A percentile compares a stretch with the other conserved stretches of the same genome.
These are phyloP conservation scores for Hippocampus zosterae DNA, from an alignment of 2,113 vertebrate species.

Conservation along the genomic window DNA sequence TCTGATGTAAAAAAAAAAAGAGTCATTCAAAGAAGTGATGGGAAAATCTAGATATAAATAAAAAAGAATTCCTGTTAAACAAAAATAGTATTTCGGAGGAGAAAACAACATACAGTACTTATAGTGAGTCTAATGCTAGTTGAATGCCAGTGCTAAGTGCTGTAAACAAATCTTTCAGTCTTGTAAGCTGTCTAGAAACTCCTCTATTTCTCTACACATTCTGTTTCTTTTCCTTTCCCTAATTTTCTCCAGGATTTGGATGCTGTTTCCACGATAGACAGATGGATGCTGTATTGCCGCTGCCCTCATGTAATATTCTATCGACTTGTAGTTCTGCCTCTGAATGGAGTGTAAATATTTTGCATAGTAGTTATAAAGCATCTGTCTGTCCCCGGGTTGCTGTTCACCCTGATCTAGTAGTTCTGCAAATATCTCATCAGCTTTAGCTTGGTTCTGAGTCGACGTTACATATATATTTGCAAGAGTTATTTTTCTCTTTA, in stretches of 20 bases:
- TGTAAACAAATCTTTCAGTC: neutral
- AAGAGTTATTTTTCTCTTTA: neutral
- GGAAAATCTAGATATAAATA: neutral
- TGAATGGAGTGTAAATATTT: neutral
- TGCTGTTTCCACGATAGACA: conserved; percentile 18
- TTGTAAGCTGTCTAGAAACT: conserved; percentile 24
- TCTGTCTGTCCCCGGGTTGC: conserved; percentile 22
- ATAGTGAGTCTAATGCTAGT: neutral
- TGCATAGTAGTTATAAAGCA: conserved; percentile 33
- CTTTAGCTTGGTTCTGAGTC: neutral
- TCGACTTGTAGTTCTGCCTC: neutral
- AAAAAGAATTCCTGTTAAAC: neutral
- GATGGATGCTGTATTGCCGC: conserved; percentile 12
- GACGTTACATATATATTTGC: conserved; percentile 30
- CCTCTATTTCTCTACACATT: conserved; percentile 19
- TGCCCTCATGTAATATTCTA: conserved; percentile 34
- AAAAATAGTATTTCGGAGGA: neutral
- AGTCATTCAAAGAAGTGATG: neutral
- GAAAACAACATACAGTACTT: neutral
- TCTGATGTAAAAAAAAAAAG: no score
- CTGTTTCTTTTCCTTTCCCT: neutral
- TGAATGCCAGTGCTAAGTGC: neutral
- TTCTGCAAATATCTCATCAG: conserved; percentile 28
- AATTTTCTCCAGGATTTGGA: conserved; percentile 14
- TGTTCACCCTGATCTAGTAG: conserved; percentile 7